Percentiles rank a stretch among this genome's conserved stretches.
Conservation (phyloP, 2,888 invertebrate species). For the Mythimna albipuncta region DNA sequence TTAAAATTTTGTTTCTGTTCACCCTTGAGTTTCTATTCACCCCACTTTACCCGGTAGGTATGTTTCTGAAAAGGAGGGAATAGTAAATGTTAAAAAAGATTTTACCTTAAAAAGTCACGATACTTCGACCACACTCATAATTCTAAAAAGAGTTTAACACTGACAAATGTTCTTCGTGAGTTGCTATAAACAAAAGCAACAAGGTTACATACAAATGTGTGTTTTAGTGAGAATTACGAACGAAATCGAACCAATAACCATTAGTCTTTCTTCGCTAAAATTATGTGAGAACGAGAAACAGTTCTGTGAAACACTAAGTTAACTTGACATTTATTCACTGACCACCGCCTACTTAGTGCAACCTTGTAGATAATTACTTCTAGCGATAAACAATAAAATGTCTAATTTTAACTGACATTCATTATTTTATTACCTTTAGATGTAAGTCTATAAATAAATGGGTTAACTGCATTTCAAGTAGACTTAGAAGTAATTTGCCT, state of each 20-base stretch:
- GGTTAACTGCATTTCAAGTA: not conserved
- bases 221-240: conserved; percentile 38
- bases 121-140: not conserved
- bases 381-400: conserved; percentile 39
- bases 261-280: conserved; percentile 37
- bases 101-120: conserved; percentile 22
- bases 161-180: conserved; percentile 43
- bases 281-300: conserved; percentile 55
- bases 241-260: conserved; percentile 48
- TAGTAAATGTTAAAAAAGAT: not conserved
- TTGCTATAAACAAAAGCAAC: conserved; percentile 30
- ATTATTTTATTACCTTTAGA: conserved; percentile 9
- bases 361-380: conserved; percentile 59
- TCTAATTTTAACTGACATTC: conserved; percentile 38
- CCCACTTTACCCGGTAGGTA: too few relatives aligned
- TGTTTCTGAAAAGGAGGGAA: not conserved
- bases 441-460: not conserved
- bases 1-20: too few relatives aligned
- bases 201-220: conserved; percentile 51
- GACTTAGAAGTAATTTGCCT: not conserved
- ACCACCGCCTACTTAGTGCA: conserved; percentile 44
- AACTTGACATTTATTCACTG: conserved; percentile 39
- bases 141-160: conserved; percentile 10
- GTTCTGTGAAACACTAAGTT: conserved; percentile 22
- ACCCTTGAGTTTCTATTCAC: too few relatives aligned